Percentiles rank a stretch among this genome's conserved stretches.
phyloP scores from a whole-genome alignment of 2,888 invertebrate genomes.

The Cordilura impudica region DNA sequence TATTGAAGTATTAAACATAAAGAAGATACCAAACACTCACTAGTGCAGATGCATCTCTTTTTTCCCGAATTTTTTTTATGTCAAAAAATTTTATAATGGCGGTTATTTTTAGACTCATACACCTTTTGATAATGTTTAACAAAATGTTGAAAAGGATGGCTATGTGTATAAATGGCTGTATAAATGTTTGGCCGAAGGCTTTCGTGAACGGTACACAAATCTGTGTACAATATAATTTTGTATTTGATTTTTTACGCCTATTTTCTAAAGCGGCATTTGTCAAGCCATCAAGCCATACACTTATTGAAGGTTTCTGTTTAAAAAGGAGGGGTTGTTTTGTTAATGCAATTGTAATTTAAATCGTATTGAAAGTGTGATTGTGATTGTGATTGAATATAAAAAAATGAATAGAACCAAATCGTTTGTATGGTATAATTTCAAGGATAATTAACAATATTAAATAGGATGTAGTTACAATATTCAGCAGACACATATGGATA shows the following conservation, averaged over 20 bases:
- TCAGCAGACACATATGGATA: conserved; percentile 36
- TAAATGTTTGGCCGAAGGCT: conserved; percentile 53
- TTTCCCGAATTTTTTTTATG: conserved; percentile 2
- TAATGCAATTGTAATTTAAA: conserved; percentile 40
- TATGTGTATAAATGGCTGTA: conserved; percentile 20
- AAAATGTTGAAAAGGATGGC: neutral
- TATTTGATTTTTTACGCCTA: conserved; percentile 62
- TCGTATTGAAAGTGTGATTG: conserved; percentile 34
- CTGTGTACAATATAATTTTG: conserved; percentile 31
- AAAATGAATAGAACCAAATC: neutral
- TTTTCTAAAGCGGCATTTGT: conserved; percentile 40
- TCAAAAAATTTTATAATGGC: conserved; percentile 39
- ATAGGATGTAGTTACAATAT: conserved; percentile 42
- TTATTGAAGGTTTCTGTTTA: neutral
- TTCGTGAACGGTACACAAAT: conserved; percentile 48
- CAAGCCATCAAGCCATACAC: conserved; percentile 26
- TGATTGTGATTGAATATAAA: too few relatives aligned
- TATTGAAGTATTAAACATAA: conserved; percentile 26
- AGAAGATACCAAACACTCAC: neutral
- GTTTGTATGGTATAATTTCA: conserved; percentile 48
- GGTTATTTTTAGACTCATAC: conserved; percentile 48
- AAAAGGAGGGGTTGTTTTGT: conserved; percentile 31
- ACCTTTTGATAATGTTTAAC: conserved; percentile 26
- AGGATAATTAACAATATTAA: conserved; percentile 60
- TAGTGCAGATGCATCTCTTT: conserved; percentile 53